These are phyloP conservation scores for Lateolabrax maculatus DNA, from an alignment of 2,797 vertebrate species.

Conservation along the genomic window DNA sequence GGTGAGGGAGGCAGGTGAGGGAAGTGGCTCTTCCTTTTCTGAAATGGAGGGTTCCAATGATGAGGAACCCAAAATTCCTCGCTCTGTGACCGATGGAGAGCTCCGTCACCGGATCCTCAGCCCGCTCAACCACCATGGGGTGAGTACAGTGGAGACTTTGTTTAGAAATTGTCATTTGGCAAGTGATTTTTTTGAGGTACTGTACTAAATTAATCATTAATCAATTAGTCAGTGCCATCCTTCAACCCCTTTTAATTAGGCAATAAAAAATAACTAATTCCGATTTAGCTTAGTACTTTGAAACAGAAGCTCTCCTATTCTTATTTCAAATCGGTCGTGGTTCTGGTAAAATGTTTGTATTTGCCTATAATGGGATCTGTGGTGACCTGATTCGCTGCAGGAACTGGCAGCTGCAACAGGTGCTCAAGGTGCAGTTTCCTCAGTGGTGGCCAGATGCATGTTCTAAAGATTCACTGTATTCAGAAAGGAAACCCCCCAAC, in stretches of 20 bases:
- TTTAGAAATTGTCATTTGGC: neutral
- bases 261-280: neutral
- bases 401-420: neutral
- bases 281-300: neutral
- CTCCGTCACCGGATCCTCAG: constrained; percentile 90
- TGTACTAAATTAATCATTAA: neutral
- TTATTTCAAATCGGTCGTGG: neutral
- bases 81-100: constrained; percentile 93
- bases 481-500: too few relatives aligned
- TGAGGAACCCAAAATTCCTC: constrained; percentile 89
- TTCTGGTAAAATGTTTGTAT: neutral
- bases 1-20: constrained; percentile 48
- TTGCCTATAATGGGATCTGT: neutral
- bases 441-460: neutral
- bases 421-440: neutral
- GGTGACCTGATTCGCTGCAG: neutral
- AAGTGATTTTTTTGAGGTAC: neutral
- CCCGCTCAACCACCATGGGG: constrained; percentile 89
- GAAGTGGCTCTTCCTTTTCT: constrained; percentile 89
- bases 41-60: constrained; percentile 86
- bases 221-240: neutral
- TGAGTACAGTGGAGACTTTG: constrained; percentile 80
- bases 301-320: neutral
- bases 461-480: neutral
- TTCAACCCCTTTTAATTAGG: neutral